A percentile compares a stretch with the other conserved stretches of the same genome.
phyloP scores from a whole-genome alignment of 30 jellyfish, hydroid and myxozoan species.

The Cassiopea andromeda region DNA sequence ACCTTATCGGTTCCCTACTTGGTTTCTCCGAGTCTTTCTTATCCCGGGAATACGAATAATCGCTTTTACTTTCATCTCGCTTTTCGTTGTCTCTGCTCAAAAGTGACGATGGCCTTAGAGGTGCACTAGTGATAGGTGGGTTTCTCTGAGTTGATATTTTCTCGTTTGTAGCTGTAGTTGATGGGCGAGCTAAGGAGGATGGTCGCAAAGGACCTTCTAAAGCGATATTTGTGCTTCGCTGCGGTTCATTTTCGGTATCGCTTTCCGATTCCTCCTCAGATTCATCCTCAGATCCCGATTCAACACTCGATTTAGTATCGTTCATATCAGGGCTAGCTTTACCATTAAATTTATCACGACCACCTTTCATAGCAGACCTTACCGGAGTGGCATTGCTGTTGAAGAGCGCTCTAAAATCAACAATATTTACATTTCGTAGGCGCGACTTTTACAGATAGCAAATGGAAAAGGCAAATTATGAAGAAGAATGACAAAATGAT shows the following conservation, averaged over 20 bases:
- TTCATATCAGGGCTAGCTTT: constrained; percentile 35
- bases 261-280: constrained; percentile 65
- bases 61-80: constrained; percentile 52
- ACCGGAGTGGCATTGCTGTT: constrained; percentile 38
- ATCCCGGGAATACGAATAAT: constrained; percentile 38
- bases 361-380: constrained; percentile 82
- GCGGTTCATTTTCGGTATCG: constrained; percentile 71
- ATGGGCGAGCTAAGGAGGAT: constrained; percentile 46
- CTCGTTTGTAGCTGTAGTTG: constrained; percentile 59
- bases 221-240: constrained; percentile 30
- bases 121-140: constrained; percentile 45
- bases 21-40: constrained; percentile 13
- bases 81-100: constrained; percentile 54
- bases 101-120: constrained; percentile 55
- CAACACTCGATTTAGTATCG: constrained; percentile 22
- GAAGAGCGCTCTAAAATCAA: neutral
- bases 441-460: too few relatives aligned
- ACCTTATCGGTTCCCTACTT: constrained; percentile 23
- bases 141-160: constrained; percentile 61
- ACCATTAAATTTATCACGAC: constrained; percentile 55
- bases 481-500: too few relatives aligned
- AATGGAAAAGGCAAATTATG: too few relatives aligned
- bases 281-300: constrained; percentile 54
- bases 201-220: constrained; percentile 68
- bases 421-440: too few relatives aligned